A percentile compares a stretch with the other conserved stretches of the same genome.
phyloP scores from a whole-genome alignment of 2,797 vertebrate species.

The Amblyraja radiata region DNA sequence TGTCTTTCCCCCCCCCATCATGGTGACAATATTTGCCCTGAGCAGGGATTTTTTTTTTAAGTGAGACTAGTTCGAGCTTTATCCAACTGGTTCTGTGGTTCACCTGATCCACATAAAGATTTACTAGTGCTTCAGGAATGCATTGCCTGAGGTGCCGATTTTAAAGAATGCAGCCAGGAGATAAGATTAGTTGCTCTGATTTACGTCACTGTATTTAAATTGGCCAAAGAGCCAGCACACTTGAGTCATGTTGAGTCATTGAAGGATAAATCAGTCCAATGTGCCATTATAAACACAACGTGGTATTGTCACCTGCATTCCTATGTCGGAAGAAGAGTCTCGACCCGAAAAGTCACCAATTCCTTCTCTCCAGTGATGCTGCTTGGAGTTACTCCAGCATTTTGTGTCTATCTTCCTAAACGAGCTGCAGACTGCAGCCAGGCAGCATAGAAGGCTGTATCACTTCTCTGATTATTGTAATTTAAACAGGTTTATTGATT shows the following conservation, averaged over 20 bases:
- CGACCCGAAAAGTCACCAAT: too few species aligned
- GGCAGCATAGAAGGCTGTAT: too few species aligned
- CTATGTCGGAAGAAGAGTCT: too few species aligned
- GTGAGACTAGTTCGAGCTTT: background rate
- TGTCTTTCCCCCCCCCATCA: too few species aligned
- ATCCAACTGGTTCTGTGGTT: background rate
- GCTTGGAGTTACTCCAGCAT: too few species aligned
- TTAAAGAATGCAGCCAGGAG: background rate
- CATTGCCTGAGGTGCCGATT: background rate
- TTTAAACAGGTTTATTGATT: background rate
- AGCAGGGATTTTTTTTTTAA: too few species aligned
- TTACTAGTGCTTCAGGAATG: background rate
- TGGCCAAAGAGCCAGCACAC: background rate
- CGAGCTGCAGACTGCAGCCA: background rate
- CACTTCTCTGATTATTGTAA: background rate
- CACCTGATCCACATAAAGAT: too few species aligned
- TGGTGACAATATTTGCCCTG: too few species aligned
- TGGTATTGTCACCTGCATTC: background rate
- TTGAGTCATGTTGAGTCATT: conserved; percentile 28
- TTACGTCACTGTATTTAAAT: background rate
- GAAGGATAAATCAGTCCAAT: background rate
- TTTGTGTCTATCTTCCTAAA: too few species aligned
- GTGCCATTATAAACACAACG: background rate
- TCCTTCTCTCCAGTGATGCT: too few species aligned
- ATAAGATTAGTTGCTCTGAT: background rate